Base-by-base conservation (phyloP, 2,888 invertebrate genomes). In the Amphipoea oculea region DNA sequence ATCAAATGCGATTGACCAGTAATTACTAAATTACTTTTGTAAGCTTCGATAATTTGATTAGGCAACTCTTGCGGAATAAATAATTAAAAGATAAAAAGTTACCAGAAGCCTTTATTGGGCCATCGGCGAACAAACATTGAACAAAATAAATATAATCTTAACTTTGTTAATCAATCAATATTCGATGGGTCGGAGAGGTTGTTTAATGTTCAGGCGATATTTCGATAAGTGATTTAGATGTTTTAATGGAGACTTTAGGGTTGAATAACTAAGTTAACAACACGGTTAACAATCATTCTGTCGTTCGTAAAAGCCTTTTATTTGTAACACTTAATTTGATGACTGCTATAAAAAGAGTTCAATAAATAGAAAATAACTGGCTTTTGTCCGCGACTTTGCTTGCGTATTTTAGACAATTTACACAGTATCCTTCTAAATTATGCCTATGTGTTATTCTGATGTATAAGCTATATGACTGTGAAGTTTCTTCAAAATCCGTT, bases 121-220 rank as follows among this genome's bases (percentile, higher is more conserved):
- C 70, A 74, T 68, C 70, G 65, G 42, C 40, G 67, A 66, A 70
- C 71, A 83, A 89, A 72, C 48, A 78, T 78, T 75, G 73, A 78
- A 78, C 73, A 78, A 73, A 71, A 73, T 65, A 84, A 84, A 87
- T 79, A 76, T 73, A 63, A 85, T 82, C 63, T 60, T 17, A 82
- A 86, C 79, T 81, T 88, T 65, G 75, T 82, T 69, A 73, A 83
- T 88, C 81, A 87, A 83, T 78, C 80, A 78, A 74, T 87, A 76
- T 80, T 74, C 67, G 78, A 68, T 72, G 69, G 78, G 73, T 51
- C 66, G 42, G 51, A 65, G 66, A 67, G 23, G 60, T 86, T 79
- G 69, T 79, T 77, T 74, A 72, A 70, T 74, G 67, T 86, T 82
- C 7, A 48, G 42, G n/a, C 42, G 40, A 80, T 84, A 77, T 87